Evolutionary conservation across 2,888 invertebrate species (phyloP), one percentile per base, ranked within the genome.

Genomic region (Quadroppia sp.): DNA sequence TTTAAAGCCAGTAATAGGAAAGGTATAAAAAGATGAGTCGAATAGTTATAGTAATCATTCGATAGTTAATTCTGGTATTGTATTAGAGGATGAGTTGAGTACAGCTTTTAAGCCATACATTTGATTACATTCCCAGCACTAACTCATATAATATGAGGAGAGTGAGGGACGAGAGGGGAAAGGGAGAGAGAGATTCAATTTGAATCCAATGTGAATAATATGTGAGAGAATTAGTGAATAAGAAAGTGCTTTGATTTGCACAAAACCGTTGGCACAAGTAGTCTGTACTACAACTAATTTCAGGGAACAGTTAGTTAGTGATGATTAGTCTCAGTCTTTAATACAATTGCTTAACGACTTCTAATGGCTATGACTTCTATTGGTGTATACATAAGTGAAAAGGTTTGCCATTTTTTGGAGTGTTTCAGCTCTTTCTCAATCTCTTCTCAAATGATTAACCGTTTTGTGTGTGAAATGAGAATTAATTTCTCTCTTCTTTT

Each of bases 201-300:
- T 20, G 6, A 25, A n/a, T 20, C 1, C 53, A 53, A 53, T n/a
- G 7, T 53, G 53, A n/a, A 53, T 23, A 53, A 20, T 2, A 25
- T 4, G 20, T 4, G 20, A 20, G 53, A 48, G 25, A 53, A 53
- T 53, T n/a, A 20, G 23, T 23, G 53, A 53, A 53, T 48, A n/a
- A 48, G 25, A 53, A 53, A 53, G 48, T 53, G 53, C 53, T 23
- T 20, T n/a, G 53, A 53, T 53, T n/a, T 53, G 53, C 53, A 53
- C 23, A 20, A 53, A 53, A n/a, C n/a, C 23, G 23, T 6, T 53
- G 13, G 53, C 53, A 53, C 20, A 53, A 53, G 25, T 20, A 15
- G 2, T 2, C 20, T 53, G 25, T 6, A 20, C 4, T 53, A 53
- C 25, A n/a, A 48, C 48, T 53, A 53, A 53, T 53, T 53, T 3